phyloP scores from a whole-genome alignment of 2,888 invertebrate species.

The Apodemia zela region DNA sequence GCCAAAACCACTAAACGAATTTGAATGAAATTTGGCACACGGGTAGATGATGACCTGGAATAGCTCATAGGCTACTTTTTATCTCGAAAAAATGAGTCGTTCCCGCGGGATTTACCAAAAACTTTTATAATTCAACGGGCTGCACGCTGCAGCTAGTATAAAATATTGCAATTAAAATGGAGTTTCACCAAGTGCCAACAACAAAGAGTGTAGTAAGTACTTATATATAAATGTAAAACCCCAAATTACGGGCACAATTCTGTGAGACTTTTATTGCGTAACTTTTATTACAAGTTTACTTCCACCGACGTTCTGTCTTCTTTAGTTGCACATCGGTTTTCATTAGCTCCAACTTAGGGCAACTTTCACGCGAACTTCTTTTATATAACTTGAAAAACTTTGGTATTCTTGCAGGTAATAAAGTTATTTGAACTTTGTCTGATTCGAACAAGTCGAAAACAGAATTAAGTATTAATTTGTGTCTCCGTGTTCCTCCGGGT shows the following conservation, averaged over 20 bases:
- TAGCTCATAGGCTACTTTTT: no score
- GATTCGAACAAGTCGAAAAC: neutral
- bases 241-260: constrained; percentile 23
- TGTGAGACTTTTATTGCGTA: constrained; percentile 42
- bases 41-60: no score
- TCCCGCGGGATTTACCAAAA: no score
- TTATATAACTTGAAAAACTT: constrained; percentile 23
- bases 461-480: neutral
- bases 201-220: no score
- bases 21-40: no score
- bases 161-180: no score
- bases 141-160: no score
- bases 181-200: no score
- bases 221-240: neutral
- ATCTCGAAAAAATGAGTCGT: no score
- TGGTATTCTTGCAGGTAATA: constrained; percentile 13
- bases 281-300: constrained; percentile 25
- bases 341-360: constrained; percentile 53
- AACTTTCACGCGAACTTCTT: constrained; percentile 40
- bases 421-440: constrained; percentile 1
- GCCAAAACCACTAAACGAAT: no score
- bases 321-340: constrained; percentile 63
- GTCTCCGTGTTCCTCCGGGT: no score
- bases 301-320: constrained; percentile 51
- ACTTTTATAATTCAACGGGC: no score